Base-by-base conservation (phyloP, 1,140 invertebrate genomes). In the Pantala flavescens region DNA sequence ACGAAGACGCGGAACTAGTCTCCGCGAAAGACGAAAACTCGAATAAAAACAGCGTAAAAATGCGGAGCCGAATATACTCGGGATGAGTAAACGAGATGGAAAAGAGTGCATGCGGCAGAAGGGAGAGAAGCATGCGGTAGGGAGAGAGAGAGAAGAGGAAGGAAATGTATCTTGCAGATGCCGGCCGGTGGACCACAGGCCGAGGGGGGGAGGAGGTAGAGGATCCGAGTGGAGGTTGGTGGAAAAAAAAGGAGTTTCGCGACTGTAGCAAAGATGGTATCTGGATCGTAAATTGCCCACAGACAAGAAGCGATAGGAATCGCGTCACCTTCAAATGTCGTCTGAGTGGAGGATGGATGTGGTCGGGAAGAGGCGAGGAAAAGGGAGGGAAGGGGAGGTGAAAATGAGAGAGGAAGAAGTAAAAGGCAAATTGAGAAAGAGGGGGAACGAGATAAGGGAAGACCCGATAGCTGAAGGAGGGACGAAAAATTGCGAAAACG, bases 201-300 rank as follows among this genome's bases (percentile, higher is more conserved):
- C 16, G 12, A 3, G 49, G 49, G 49, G 12, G n/a, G 49, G 12
- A 14, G 49, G 49, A 21, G 49, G 12, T 3, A 12, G 12, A 21
- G 2, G n/a, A 12, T 3, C 3, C 49, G 49, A 12, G 12, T 3
- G 49, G 2, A 3, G 14, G 49, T 63, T 3, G 49, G 12, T 16
- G 49, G 49, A 12, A 63, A 63, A 63, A 63, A 63, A 63, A 63
- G 49, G 49, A 63, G 49, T 63, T 63, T 63, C 49, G 49, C 49
- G 49, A 63, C 49, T 63, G 49, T 63, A 63, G 49, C 49, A 63
- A 63, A 63, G 49, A 63, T 63, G 49, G 49, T 63, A 63, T 63
- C 49, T 16, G 49, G 16, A 63, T 63, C 49, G 49, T 63, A 63
- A 63, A 63, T 63, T 63, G 49, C 49, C 49, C 49, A 63, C 49